phyloP scores from a whole-genome alignment of 2,888 invertebrate genomes.

The Nephrocerus scutellatus region DNA sequence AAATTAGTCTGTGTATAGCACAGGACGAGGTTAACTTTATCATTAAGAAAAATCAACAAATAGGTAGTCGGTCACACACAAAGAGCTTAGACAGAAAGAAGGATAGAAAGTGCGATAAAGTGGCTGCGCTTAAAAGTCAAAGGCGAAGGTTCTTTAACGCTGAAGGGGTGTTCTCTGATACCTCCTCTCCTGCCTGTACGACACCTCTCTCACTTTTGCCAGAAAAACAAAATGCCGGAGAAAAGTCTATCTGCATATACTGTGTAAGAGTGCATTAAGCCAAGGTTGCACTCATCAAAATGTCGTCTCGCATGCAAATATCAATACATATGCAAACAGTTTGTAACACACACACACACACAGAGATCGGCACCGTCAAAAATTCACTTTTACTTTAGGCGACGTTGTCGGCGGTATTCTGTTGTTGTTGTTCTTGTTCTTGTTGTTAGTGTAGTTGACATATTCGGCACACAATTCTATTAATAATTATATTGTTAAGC shows the following conservation, averaged over 20 bases:
- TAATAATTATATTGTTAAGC: too few species aligned
- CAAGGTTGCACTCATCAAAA: conserved; percentile 20
- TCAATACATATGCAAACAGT: too few species aligned
- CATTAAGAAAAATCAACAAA: not conserved
- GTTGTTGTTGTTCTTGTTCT: too few species aligned
- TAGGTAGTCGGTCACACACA: not conserved
- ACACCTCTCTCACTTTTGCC: conserved; percentile 15
- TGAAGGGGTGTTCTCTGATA: too few species aligned
- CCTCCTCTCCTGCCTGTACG: too few species aligned
- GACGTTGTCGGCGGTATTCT: too few species aligned
- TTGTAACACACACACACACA: too few species aligned
- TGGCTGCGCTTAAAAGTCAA: conserved; percentile 18
- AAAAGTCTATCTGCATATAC: too few species aligned
- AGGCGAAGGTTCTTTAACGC: conserved; percentile 23
- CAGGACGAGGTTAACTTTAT: not conserved
- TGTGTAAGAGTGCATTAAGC: conserved; percentile 21
- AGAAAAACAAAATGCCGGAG: too few species aligned
- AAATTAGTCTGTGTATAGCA: not conserved
- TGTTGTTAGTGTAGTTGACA: too few species aligned
- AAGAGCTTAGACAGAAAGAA: not conserved
- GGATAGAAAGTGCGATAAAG: not conserved
- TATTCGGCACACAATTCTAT: too few species aligned
- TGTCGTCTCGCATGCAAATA: conserved; percentile 9
- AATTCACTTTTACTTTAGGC: conserved; percentile 27
- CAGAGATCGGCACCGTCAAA: too few species aligned